Conservation (phyloP, 1,140 invertebrate species). For the Drosophila sturtevanti region DNA sequence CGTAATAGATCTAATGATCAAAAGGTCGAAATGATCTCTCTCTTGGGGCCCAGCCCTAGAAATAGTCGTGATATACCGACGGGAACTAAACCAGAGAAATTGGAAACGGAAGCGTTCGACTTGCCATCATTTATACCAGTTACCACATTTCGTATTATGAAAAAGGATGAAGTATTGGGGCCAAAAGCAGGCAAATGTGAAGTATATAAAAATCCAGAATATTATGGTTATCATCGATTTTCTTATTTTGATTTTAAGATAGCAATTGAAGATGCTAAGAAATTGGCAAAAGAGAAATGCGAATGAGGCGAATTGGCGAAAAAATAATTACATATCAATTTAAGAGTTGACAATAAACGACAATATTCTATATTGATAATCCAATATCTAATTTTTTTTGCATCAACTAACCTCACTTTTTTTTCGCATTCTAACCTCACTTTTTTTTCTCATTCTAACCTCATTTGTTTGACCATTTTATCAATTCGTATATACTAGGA, state of each 20-base stretch:
- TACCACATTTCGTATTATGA: not conserved
- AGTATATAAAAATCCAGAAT: constrained; percentile 60
- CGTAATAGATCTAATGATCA: not conserved
- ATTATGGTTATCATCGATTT: constrained; percentile 54
- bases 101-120: constrained; percentile 10
- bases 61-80: constrained; percentile 2
- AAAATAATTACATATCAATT: too few species aligned
- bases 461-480: too few species aligned
- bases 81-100: constrained; percentile 9
- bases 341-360: too few species aligned
- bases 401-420: too few species aligned
- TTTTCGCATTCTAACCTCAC: too few species aligned
- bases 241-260: constrained; percentile 41
- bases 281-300: not conserved
- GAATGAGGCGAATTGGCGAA: too few species aligned
- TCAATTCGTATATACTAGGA: not conserved
- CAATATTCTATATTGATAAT: too few species aligned
- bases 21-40: not conserved
- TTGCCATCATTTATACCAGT: constrained; percentile 25
- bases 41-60: not conserved
- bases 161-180: constrained; percentile 35
- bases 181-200: constrained; percentile 45
- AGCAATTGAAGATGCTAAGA: constrained; percentile 1
- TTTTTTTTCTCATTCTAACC: too few species aligned
- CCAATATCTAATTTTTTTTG: too few species aligned